phyloP scores from a whole-genome alignment of 2,888 invertebrate genomes.

The Nycteola revayana region DNA sequence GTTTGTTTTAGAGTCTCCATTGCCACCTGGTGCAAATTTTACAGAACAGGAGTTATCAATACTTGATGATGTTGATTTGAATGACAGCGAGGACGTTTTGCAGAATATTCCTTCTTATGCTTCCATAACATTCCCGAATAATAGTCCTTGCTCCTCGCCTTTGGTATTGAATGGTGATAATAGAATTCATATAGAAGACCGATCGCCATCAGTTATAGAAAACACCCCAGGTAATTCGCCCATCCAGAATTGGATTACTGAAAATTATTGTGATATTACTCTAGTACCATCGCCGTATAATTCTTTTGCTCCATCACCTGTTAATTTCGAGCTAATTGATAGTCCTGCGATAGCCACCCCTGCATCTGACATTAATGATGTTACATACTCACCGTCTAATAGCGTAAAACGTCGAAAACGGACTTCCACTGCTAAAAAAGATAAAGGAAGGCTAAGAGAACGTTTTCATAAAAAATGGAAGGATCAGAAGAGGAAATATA shows the following conservation, averaged over 20 bases:
- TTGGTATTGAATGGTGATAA: too few relatives aligned
- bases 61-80: too few relatives aligned
- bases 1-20: too few relatives aligned
- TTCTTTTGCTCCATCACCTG: conserved; percentile 1
- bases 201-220: background rate
- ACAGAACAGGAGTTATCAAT: too few relatives aligned
- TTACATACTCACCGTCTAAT: conserved; percentile 5
- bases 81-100: too few relatives aligned
- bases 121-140: too few relatives aligned
- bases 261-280: conserved; percentile 2
- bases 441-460: conserved; percentile 8
- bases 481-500: conserved; percentile 6
- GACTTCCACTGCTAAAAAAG: conserved; percentile 3
- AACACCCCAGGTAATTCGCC: conserved; percentile 2
- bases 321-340: conserved; percentile 3
- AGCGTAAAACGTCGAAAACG: conserved; percentile 3
- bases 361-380: conserved; percentile 7
- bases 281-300: conserved; percentile 1
- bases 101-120: too few relatives aligned
- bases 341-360: conserved; percentile 6
- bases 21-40: too few relatives aligned
- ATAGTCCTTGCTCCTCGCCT: too few relatives aligned
- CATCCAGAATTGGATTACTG: conserved; percentile 1
- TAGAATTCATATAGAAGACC: too few relatives aligned
- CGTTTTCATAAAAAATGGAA: conserved; percentile 7